phyloP scores from a whole-genome alignment of 2,888 invertebrate genomes.

The Syrista parreyssii region DNA sequence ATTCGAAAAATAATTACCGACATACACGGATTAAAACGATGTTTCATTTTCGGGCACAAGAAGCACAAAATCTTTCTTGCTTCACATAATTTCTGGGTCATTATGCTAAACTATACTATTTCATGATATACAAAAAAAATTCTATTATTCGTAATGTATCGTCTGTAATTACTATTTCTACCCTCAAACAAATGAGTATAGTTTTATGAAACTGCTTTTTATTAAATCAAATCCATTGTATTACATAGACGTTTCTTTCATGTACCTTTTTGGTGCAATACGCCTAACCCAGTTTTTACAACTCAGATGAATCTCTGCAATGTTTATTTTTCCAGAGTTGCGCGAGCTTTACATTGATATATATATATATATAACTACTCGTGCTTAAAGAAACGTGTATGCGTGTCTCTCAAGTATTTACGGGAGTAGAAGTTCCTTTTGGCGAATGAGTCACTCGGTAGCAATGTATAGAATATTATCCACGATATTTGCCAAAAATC shows the following conservation, averaged over 20 bases:
- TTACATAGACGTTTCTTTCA: not conserved
- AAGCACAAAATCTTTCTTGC: not conserved
- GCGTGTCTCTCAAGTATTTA: not conserved
- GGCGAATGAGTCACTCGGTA: constrained; percentile 42
- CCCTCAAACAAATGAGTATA: not conserved
- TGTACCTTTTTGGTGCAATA: not conserved
- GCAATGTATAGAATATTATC: constrained; percentile 21
- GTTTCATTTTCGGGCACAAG: not conserved
- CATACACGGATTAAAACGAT: not conserved
- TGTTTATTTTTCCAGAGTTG: not conserved
- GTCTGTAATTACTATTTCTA: not conserved
- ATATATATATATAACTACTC: not conserved
- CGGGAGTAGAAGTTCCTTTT: constrained; percentile 23
- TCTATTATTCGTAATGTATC: not conserved
- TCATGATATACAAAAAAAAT: not conserved
- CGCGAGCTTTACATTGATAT: not conserved
- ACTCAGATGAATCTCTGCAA: not conserved
- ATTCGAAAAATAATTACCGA: not conserved
- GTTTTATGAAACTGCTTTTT: not conserved
- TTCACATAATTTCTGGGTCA: not conserved
- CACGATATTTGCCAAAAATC: constrained; percentile 35
- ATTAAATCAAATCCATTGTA: not conserved
- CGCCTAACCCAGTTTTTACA: not conserved
- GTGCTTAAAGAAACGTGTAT: not conserved
- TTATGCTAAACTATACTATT: not conserved